These are phyloP conservation scores for Fregata magnificens DNA, from an alignment of 2,113 vertebrate genomes.

Conservation along the genomic window DNA sequence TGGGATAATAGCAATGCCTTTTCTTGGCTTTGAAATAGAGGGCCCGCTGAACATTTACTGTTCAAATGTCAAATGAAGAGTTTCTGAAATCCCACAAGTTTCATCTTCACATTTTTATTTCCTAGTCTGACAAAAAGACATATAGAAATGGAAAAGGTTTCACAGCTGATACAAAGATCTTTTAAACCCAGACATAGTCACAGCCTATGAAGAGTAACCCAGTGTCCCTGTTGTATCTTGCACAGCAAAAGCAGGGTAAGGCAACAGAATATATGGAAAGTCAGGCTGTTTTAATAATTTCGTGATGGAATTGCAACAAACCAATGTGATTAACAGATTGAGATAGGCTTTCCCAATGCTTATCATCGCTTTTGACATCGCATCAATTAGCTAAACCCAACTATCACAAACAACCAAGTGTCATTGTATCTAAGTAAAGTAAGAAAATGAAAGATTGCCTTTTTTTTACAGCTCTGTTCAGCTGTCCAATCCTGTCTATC, in stretches of 20 bases:
- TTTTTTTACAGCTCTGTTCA: neutral
- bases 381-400: conserved; percentile 5
- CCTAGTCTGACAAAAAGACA: neutral
- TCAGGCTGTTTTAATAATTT: conserved; percentile 15
- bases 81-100: conserved; percentile 7
- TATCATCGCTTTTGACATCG: neutral
- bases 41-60: neutral
- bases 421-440: neutral
- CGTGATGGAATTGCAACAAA: conserved; percentile 4
- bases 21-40: neutral
- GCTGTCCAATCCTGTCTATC: neutral
- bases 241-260: neutral
- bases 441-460: neutral
- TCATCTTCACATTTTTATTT: neutral
- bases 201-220: neutral
- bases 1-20: neutral
- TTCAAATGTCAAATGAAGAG: conserved; percentile 17
- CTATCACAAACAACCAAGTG: neutral
- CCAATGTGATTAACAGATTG: neutral
- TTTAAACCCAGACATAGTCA: neutral
- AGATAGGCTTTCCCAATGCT: neutral
- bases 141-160: neutral
- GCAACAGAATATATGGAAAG: neutral
- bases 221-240: neutral
- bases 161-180: neutral